Base-by-base conservation (phyloP, 2,113 vertebrate genomes). In the Columbina picui region DNA sequence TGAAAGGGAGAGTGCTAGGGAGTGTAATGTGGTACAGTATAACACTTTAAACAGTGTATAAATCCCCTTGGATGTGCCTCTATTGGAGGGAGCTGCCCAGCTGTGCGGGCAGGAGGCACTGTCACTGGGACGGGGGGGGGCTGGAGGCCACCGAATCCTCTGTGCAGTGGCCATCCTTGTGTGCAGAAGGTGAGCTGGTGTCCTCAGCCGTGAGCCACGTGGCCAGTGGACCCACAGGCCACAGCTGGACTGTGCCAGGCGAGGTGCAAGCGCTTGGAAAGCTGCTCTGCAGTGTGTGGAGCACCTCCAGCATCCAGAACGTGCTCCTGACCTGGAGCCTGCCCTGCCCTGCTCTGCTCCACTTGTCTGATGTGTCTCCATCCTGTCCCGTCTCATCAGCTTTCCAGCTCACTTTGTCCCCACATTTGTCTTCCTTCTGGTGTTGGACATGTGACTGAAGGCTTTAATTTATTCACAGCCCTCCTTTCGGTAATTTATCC, bases 391-490 rank as follows among this genome's bases (percentile, higher is more conserved):
- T 43, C 32, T 65, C 1, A 0, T 19, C 61, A 43, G 69, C 88
- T 78, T 89, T 73, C 63, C 60, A 59, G 65, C 67, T 74, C 59
- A 43, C 73, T 95, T 93, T 86, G 68, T 75, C 53, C 41, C 83
- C 56, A 9, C 34, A 27, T 91, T 84, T 85, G 30, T 90, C 88
- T 86, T 86, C 85, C 52, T 80, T 80, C 75, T 53, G 32, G 73
- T 86, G 73, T 4, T 90, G 83, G 57, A 67, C 92, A 61, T 84
- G 89, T 89, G 89, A 90, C 81, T 74, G 88, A 92, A 91, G 68
- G 56, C 73, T 95, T 83, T 93, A 90, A 95, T 96, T 92, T 96
- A 90, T 96, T 95, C 92, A 77, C 79, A 84, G 73, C 39, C 73
- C 56, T 93, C 73, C 56, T 92, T 83, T 90, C 14, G 27, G 85